Percentiles rank a stretch among this genome's conserved stretches.
phyloP scores from a whole-genome alignment of 2,113 vertebrate species.

The Tylochromis polylepis region DNA sequence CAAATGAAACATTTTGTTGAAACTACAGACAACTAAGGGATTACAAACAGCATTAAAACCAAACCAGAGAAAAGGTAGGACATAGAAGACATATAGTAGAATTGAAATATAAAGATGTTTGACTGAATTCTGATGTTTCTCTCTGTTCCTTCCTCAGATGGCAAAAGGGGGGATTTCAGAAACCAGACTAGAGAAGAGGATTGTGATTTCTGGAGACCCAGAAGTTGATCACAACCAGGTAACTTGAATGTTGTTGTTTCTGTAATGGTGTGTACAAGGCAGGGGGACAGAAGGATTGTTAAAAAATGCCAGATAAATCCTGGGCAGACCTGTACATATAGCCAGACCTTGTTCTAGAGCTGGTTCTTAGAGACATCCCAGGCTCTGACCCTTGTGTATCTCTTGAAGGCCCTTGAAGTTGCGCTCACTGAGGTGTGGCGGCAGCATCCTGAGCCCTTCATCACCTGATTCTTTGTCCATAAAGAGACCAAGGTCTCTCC shows the following conservation, averaged over 20 bases:
- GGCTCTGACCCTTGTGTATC: slow-evolving; percentile 33
- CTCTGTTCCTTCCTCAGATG: slow-evolving; percentile 69
- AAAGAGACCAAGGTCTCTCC: slow-evolving; percentile 94
- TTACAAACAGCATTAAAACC: background rate
- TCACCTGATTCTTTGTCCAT: slow-evolving; percentile 96
- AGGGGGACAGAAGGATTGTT: background rate
- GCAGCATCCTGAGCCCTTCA: slow-evolving; percentile 97
- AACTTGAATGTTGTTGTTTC: background rate
- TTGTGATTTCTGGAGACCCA: slow-evolving; percentile 95
- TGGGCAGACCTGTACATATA: no score
- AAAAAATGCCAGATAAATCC: background rate
- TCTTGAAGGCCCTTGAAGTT: slow-evolving; percentile 87
- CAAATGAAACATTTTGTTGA: no score
- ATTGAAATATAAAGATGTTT: background rate
- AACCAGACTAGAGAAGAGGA: slow-evolving; percentile 95
- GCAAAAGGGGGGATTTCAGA: slow-evolving; percentile 94
- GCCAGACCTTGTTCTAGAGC: background rate
- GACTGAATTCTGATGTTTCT: background rate
- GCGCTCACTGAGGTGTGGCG: slow-evolving; percentile 94
- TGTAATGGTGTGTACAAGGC: background rate
- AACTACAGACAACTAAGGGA: background rate
- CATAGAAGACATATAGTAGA: background rate
- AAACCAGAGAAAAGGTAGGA: background rate
- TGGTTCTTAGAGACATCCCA: background rate
- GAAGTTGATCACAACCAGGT: slow-evolving; percentile 89